Evolutionary conservation across 35 echinoderm and acorn worm genomes (phyloP).

Genomic region (Lytechinus variegatus): DNA sequence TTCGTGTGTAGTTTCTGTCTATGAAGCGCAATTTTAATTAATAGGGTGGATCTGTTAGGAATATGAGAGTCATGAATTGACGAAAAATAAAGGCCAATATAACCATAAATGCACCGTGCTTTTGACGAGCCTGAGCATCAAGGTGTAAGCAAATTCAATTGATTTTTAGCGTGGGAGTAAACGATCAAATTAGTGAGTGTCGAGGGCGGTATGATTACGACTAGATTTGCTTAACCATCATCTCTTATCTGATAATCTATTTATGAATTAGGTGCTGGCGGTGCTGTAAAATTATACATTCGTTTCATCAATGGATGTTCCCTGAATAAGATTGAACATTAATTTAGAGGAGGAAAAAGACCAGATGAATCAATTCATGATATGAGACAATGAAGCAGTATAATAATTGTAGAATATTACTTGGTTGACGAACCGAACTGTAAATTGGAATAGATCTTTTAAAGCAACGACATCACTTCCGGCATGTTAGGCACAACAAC

Average conservation of each 20-base stretch:
- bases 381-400: background rate
- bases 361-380: background rate
- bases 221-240: constrained; percentile 12
- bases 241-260: background rate
- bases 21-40: background rate
- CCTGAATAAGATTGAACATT: background rate
- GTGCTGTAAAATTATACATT: background rate
- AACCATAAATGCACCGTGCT: background rate
- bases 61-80: background rate
- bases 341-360: background rate
- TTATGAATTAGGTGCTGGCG: background rate
- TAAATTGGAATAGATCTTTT: background rate
- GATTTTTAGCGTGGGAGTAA: constrained; percentile 5
- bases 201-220: background rate
- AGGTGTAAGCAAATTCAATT: constrained; percentile 4
- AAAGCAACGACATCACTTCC: background rate
- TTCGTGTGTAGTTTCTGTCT: background rate
- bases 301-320: background rate
- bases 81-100: background rate
- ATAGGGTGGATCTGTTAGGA: background rate
- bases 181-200: background rate
- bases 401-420: background rate
- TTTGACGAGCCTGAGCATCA: background rate
- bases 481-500: background rate
- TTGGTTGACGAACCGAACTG: background rate